Percentiles rank a stretch among this genome's conserved stretches.
Conservation (phyloP, 2,113 vertebrate species). For the Capricornis sumatraensis region DNA sequence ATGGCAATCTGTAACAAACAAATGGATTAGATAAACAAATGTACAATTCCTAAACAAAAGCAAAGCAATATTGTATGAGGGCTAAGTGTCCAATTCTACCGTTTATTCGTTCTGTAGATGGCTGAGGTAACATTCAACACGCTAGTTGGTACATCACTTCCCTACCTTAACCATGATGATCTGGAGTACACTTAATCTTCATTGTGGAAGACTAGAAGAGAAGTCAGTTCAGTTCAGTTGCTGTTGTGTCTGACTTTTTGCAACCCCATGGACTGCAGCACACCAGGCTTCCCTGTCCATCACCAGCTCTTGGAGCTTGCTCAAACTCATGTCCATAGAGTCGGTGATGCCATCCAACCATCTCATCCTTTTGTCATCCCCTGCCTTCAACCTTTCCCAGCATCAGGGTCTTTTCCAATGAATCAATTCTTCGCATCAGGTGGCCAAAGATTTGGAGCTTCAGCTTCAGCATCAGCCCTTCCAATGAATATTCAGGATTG, state of each 20-base stretch:
- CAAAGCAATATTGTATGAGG: not conserved
- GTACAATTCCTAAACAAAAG: not conserved
- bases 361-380: not conserved
- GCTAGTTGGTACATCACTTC: not conserved
- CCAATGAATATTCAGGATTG: not conserved
- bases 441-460: not conserved
- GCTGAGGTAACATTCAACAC: not conserved
- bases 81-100: not conserved
- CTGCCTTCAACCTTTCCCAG: not conserved
- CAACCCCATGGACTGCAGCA: not conserved
- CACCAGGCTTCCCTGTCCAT: not conserved
- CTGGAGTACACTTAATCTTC: no score
- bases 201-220: no score
- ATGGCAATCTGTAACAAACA: not conserved
- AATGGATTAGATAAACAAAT: not conserved
- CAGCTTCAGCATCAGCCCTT: not conserved
- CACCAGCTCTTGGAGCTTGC: not conserved
- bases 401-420: not conserved
- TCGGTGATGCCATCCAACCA: not conserved
- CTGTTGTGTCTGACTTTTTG: not conserved
- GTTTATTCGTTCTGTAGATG: not conserved
- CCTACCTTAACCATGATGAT: no score
- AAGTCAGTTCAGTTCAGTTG: not conserved
- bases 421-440: not conserved
- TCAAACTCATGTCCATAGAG: not conserved